Conservation (phyloP, 1,140 invertebrate genomes). For the Drosophila pallidifrons region DNA sequence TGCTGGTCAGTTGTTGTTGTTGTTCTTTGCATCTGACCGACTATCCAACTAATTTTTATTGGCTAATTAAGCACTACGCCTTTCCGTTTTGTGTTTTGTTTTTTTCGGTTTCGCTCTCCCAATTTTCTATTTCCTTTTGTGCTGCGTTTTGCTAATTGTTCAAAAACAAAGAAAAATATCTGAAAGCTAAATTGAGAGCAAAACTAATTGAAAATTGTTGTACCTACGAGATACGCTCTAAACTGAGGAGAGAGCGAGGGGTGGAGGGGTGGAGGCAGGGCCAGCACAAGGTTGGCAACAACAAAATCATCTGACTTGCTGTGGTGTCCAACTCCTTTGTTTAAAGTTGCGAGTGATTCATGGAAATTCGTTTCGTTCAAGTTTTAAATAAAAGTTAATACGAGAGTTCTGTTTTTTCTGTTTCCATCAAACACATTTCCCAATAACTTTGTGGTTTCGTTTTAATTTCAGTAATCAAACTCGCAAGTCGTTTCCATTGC, state of each 20-base stretch:
- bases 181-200: constrained; percentile 65
- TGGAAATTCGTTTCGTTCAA: neutral
- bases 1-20: neutral
- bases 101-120: neutral
- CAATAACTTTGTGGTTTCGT: constrained; percentile 5
- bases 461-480: constrained; percentile 3
- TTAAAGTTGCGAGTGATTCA: neutral
- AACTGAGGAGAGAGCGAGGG: neutral
- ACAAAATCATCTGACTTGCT: neutral
- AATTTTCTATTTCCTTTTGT: constrained; percentile 54
- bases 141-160: constrained; percentile 26
- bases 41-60: constrained; percentile 26
- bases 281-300: neutral
- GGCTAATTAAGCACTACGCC: constrained; percentile 39
- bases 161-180: constrained; percentile 17
- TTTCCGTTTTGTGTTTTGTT: neutral
- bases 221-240: constrained; percentile 15
- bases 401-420: neutral
- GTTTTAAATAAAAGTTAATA: no score
- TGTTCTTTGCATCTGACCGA: neutral
- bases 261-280: neutral
- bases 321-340: constrained; percentile 3
- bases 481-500: constrained; percentile 3
- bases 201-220: constrained; percentile 70
- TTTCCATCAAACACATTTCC: neutral